Evolutionary conservation across 2,888 invertebrate genomes (phyloP).

Genomic region (Drepanosiphum platanoidis): DNA sequence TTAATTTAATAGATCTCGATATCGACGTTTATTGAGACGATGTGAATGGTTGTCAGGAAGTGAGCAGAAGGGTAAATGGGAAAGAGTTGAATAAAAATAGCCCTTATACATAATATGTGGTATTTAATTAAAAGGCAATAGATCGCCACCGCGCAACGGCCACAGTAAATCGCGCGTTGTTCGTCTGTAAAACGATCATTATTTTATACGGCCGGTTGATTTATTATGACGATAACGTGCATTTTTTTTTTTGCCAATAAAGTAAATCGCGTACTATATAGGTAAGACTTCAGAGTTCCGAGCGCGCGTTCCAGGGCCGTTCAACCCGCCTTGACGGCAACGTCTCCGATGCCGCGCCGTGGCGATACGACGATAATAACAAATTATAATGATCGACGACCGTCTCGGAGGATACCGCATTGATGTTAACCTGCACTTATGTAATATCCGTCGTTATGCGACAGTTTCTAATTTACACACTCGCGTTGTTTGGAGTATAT

Average conservation of each 20-base stretch:
- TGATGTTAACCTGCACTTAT: neutral
- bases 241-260: conserved; percentile 19
- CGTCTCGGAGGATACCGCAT: neutral
- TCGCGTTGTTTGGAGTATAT: neutral
- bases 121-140: neutral
- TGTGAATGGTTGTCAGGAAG: too few relatives aligned
- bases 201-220: conserved; percentile 4
- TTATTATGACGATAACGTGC: neutral
- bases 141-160: neutral
- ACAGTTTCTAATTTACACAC: neutral
- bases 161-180: neutral
- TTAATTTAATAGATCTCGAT: too few relatives aligned
- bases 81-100: too few relatives aligned
- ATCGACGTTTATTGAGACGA: too few relatives aligned
- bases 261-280: neutral
- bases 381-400: conserved; percentile 47
- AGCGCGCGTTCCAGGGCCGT: conserved; percentile 21
- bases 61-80: too few relatives aligned
- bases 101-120: neutral
- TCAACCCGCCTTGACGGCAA: conserved; percentile 35
- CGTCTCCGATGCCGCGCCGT: neutral
- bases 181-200: neutral
- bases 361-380: conserved; percentile 5
- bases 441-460: neutral
- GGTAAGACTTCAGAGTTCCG: neutral